These are phyloP conservation scores for Phyllotis vaccarum DNA, from an alignment of 2,797 vertebrate species.

Conservation along the genomic window DNA sequence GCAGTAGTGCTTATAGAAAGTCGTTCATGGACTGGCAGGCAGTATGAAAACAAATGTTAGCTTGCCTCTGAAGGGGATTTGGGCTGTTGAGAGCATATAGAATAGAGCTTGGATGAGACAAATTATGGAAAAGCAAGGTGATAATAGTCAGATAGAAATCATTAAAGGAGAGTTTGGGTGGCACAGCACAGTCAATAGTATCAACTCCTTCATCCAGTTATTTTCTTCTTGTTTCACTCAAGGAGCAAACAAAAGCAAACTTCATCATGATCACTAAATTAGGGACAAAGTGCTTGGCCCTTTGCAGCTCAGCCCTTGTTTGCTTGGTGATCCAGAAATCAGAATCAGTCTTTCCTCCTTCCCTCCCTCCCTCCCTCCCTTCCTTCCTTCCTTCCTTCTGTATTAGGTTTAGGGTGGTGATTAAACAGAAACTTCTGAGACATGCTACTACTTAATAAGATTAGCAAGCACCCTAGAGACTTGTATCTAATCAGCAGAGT, in stretches of 20 bases:
- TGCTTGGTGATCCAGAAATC: neutral
- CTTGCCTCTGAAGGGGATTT: accelerated
- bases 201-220: neutral
- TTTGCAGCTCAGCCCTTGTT: neutral
- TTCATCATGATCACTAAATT: neutral
- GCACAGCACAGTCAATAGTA: neutral
- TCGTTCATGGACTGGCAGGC: neutral
- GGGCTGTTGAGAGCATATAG: accelerated
- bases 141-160: neutral
- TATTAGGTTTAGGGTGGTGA: neutral
- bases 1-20: neutral
- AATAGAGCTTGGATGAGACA: neutral
- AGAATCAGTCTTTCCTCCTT: no score
- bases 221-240: neutral
- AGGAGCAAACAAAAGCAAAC: neutral
- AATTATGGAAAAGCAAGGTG: neutral
- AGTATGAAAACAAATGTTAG: neutral
- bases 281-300: neutral
- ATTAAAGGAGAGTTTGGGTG: neutral
- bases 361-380: neutral
- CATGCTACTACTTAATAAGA: neutral
- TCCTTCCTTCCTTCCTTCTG: neutral
- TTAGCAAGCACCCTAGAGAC: constrained; percentile 7
- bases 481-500: neutral
- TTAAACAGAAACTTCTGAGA: neutral